These are phyloP conservation scores for Eupristina koningsbergeri DNA, from an alignment of 1,140 invertebrate genomes.

Conservation along the genomic window DNA sequence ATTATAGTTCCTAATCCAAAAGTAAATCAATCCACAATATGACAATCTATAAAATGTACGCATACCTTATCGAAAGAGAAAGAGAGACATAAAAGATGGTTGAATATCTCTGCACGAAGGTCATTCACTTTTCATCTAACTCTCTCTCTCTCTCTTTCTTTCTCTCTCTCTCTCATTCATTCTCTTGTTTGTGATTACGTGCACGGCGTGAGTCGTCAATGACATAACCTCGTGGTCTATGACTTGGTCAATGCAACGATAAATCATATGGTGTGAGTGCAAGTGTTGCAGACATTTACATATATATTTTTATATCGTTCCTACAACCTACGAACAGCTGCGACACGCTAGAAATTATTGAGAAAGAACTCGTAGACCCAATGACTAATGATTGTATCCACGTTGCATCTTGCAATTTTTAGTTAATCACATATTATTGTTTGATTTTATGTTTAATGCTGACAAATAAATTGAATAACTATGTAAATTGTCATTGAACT, in stretches of 20 bases:
- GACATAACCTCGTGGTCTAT: neutral
- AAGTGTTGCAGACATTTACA: neutral
- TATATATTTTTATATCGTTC: neutral
- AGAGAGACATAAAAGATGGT: neutral
- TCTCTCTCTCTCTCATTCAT: neutral
- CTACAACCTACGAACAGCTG: neutral
- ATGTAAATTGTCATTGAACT: too few species aligned
- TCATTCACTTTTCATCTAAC: neutral
- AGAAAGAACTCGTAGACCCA: neutral
- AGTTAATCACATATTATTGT: too few species aligned
- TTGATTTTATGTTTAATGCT: too few species aligned
- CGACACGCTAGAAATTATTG: neutral
- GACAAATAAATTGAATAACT: too few species aligned
- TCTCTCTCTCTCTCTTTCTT: neutral
- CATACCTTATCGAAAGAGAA: neutral
- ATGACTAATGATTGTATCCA: too few species aligned
- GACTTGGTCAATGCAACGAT: slow-evolving; percentile 31
- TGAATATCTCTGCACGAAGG: neutral
- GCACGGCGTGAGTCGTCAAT: neutral
- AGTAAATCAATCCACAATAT: neutral
- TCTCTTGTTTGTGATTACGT: neutral
- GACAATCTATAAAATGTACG: too few species aligned
- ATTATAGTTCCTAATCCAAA: slow-evolving; percentile 11
- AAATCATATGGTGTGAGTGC: neutral
- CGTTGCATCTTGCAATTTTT: too few species aligned